Percentiles rank a stretch among this genome's conserved stretches.
Evolutionary conservation across 2,888 invertebrate species (phyloP).

Genomic region (Orthonevra nobilis): DNA sequence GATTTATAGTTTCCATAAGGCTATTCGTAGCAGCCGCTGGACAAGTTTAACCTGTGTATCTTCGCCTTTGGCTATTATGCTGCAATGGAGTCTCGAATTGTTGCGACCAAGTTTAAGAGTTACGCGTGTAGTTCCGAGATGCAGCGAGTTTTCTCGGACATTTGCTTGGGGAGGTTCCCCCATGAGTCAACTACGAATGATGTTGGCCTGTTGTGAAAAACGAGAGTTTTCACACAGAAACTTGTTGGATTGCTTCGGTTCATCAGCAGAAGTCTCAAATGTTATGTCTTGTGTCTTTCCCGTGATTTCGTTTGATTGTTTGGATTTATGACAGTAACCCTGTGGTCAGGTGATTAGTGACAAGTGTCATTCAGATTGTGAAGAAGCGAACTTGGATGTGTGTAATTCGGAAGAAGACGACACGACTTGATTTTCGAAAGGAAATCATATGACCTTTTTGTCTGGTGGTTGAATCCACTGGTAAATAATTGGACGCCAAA

Average conservation of each 20-base stretch:
- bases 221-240: constrained; percentile 3
- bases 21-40: constrained; percentile 40
- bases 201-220: too few species aligned
- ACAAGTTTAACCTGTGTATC: constrained; percentile 46
- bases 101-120: constrained; percentile 23
- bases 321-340: constrained; percentile 48
- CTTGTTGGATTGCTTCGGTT: not conserved
- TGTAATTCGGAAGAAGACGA: constrained; percentile 18
- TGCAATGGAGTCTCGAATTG: constrained; percentile 25
- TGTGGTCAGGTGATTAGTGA: constrained; percentile 35
- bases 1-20: constrained; percentile 48
- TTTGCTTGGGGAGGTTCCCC: constrained; percentile 9
- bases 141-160: not conserved
- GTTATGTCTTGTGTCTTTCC: constrained; percentile 17
- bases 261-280: constrained; percentile 10
- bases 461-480: too few species aligned
- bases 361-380: constrained; percentile 36
- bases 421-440: too few species aligned
- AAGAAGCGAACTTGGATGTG: not conserved
- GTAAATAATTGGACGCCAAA: too few species aligned
- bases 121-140: not conserved
- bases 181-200: constrained; percentile 4
- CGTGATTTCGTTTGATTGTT: constrained; percentile 23
- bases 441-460: too few species aligned
- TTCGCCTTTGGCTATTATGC: constrained; percentile 16